Base-by-base conservation (phyloP, 2,888 invertebrate species). In the Dyspetes luteomarginatus region DNA sequence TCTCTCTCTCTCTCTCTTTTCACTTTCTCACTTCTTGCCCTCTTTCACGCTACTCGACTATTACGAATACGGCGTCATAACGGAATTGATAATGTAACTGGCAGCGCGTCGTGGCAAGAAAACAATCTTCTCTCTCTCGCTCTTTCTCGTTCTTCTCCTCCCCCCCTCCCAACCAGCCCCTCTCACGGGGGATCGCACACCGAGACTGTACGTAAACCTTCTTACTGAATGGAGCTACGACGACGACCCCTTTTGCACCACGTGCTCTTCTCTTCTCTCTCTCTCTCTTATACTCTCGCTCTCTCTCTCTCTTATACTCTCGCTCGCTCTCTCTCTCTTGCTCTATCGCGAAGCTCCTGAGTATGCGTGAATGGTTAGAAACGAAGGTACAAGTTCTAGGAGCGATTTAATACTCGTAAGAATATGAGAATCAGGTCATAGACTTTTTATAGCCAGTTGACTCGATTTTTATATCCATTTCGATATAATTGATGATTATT, bases 31-130 rank as follows among this genome's bases (percentile, higher is more conserved):
- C 71, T 72, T 43, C 48, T 58, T 62, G 43, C 41, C 72, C 81
- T 73, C 81, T 64, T 68, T 77, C 81, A 58, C 75, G 75, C 36
- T 78, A 80, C 78, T 85, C 87, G 84, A 85, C 87, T 91, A 89
- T 91, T 91, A 90, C 91, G 91, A 91, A 91, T 89, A 88, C 89
- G 85, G 84, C 85, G 87, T 88, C 90, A 89, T 89, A 91, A 90
- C 90, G 90, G 91, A 91, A 91, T 91, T 91, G 91, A 91, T 91
- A 91, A 91, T 90, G 90, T 90, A 90, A 90, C 90, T 88, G 84
- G 77, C 64, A 88, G 86, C 87, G 89, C 87, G 86, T 85, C 87
- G 87, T 26, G 41, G n/a, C n/a, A n/a, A 89, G 87, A 81, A 78
- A 78, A 82, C 80, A 78, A 78, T 82, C 78, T 81, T 77, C 78